Conservation (phyloP, 2,797 vertebrate genomes). For the Cirrhinus molitorella region DNA sequence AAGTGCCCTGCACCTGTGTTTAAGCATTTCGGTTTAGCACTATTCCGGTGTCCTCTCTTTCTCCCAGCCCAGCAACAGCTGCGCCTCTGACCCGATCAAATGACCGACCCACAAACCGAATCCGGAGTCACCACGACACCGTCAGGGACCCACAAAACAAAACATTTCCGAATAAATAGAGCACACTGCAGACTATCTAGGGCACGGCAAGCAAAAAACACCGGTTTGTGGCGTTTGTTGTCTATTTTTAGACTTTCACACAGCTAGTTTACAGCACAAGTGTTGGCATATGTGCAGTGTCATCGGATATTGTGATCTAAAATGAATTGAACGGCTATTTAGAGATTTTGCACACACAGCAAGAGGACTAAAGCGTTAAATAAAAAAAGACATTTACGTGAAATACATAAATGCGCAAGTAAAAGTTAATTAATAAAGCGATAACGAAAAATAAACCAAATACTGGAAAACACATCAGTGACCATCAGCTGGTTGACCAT, state of each 20-base stretch:
- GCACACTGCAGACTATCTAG: background rate
- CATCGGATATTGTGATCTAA: slow-evolving; percentile 72
- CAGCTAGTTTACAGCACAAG: slow-evolving; percentile 41
- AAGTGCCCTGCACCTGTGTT: slow-evolving; percentile 47
- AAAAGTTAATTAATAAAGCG: background rate
- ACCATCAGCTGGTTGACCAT: slow-evolving; percentile 69
- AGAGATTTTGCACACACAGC: slow-evolving; percentile 62
- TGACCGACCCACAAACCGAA: slow-evolving; percentile 75
- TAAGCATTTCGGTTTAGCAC: slow-evolving; percentile 35
- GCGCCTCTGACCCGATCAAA: slow-evolving; percentile 72
- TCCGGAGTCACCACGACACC: slow-evolving; percentile 3
- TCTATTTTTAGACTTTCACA: slow-evolving; percentile 45
- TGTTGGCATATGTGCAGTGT: slow-evolving; percentile 47
- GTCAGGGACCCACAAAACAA: slow-evolving; percentile 36
- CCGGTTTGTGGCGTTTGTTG: slow-evolving; percentile 3
- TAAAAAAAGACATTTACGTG: background rate
- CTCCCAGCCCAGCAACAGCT: slow-evolving; percentile 74
- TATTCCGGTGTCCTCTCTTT: slow-evolving; percentile 23
- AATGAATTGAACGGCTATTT: slow-evolving; percentile 75
- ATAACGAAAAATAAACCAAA: background rate
- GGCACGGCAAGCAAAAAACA: background rate
- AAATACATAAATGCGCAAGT: background rate
- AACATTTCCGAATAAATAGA: slow-evolving; percentile 2
- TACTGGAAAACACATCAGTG: background rate
- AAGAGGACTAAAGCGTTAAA: background rate